Base-by-base conservation (phyloP, 2,113 vertebrate species). In the Alethe diademata region DNA sequence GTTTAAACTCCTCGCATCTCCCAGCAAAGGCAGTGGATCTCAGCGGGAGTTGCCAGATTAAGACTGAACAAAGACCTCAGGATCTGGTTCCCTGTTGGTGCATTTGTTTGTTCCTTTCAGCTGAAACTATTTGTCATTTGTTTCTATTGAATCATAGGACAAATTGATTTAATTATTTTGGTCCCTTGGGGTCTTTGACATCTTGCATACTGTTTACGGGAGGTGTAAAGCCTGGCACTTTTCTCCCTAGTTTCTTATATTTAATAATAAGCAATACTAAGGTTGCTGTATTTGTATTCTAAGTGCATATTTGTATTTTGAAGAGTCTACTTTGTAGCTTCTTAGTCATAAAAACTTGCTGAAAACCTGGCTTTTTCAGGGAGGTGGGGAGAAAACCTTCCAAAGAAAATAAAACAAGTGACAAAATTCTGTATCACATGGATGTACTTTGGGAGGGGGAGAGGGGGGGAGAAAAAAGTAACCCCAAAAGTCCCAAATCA, bases 121-220 rank as follows among this genome's bases (percentile, higher is more conserved):
- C 58, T 62, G 50, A 70, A 93, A 47, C 45, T 74, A 24, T 78
- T 95, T 95, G 81, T 86, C 74, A 51, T 90, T 92, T 92, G 70
- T 87, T 95, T 88, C 78, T 85, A 12, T 69, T 69, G 91, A 92
- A 65, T 92, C 70, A 62, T 24, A 35, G 43, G 54, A 88, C 87
- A 94, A 95, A 95, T 83, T 88, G 58, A 79, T 93, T 91, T 91
- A 75, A 92, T 97, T 94, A 73, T 88, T 95, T 75, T 29, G 69
- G 81, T 88, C 74, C 66, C 71, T 93, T 26, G 16, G 83, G 73
- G 51, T 90, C 71, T 90, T 61, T 90, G 74, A 58, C 70, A 60
- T 94, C 74, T 85, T 88, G 58, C 38, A 45, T 51, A 36, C 15
- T 79, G 62, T 90, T 91, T 71, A 70, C 51, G 78, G 78, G 69